Evolutionary conservation across 2,888 invertebrate species (phyloP).

Genomic region (Calameuta filiformis): DNA sequence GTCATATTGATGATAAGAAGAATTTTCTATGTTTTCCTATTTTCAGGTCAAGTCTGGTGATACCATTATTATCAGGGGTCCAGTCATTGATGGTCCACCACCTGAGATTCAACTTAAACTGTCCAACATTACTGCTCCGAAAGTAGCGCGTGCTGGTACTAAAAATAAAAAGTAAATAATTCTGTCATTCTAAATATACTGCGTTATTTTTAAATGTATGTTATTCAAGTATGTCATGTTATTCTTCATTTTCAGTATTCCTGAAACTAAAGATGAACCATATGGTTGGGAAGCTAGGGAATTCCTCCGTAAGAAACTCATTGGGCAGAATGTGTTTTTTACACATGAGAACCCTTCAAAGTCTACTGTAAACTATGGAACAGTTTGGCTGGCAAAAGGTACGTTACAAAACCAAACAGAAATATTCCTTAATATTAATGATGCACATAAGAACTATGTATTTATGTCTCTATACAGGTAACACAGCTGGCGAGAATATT

Average conservation of each 20-base stretch:
- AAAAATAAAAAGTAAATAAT: slow-evolving; percentile 70
- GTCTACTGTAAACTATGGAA: slow-evolving; percentile 88
- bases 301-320: slow-evolving; percentile 89
- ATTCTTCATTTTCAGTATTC: not conserved
- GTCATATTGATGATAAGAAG: not conserved
- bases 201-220: not conserved
- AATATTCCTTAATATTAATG: not conserved
- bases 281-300: slow-evolving; percentile 99
- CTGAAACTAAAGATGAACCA: slow-evolving; percentile 86
- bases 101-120: slow-evolving; percentile 92
- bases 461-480: slow-evolving; percentile 58
- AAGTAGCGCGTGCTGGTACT: slow-evolving; percentile 74
- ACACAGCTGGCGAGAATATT: slow-evolving; percentile 83
- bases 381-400: slow-evolving; percentile 87
- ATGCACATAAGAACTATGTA: not conserved
- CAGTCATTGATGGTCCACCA: slow-evolving; percentile 86
- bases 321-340: slow-evolving; percentile 91
- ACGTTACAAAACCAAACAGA: slow-evolving; percentile 19
- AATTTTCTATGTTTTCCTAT: slow-evolving; percentile 24
- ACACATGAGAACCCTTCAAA: slow-evolving; percentile 86
- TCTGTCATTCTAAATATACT: not conserved
- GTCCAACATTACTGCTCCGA: slow-evolving; percentile 92
- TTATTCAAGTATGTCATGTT: not conserved
- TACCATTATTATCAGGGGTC: slow-evolving; percentile 89
- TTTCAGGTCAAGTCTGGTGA: slow-evolving; percentile 95